Percentiles rank a stretch among this genome's conserved stretches.
phyloP scores from a whole-genome alignment of 2,113 vertebrate genomes.

The Anarhynchus alexandrinus region DNA sequence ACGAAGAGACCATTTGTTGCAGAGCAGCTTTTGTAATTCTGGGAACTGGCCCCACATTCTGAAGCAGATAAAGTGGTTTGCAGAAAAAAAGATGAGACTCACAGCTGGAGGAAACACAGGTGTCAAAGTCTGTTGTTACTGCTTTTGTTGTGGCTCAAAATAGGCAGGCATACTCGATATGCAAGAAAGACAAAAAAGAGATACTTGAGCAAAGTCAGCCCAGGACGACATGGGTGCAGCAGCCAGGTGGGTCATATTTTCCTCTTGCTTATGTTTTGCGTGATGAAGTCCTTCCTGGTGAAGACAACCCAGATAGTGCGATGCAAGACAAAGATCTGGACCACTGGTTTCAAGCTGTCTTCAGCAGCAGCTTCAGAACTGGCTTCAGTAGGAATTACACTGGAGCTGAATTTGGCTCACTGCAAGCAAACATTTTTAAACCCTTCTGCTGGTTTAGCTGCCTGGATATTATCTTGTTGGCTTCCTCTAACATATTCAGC shows the following conservation, averaged over 20 bases:
- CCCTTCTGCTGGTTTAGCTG: neutral
- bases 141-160: slow-evolving; percentile 44
- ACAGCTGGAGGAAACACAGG: slow-evolving; percentile 53
- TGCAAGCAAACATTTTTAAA: neutral
- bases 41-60: slow-evolving; percentile 15
- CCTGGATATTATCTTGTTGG: neutral
- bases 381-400: neutral
- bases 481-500: neutral
- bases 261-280: neutral
- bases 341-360: neutral
- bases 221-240: neutral
- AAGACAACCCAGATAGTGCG: neutral
- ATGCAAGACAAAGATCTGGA: neutral
- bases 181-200: neutral
- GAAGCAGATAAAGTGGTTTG: slow-evolving; percentile 9
- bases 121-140: slow-evolving; percentile 52
- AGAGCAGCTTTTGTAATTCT: slow-evolving; percentile 22
- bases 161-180: neutral
- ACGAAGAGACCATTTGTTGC: neutral
- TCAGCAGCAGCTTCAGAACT: neutral
- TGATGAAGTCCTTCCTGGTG: neutral
- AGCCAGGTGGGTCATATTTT: slow-evolving; percentile 3
- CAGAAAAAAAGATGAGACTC: slow-evolving; percentile 9
- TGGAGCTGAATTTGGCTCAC: neutral
- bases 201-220: neutral